phyloP scores from a whole-genome alignment of 2,888 invertebrate species.

The Rutpela maculata region DNA sequence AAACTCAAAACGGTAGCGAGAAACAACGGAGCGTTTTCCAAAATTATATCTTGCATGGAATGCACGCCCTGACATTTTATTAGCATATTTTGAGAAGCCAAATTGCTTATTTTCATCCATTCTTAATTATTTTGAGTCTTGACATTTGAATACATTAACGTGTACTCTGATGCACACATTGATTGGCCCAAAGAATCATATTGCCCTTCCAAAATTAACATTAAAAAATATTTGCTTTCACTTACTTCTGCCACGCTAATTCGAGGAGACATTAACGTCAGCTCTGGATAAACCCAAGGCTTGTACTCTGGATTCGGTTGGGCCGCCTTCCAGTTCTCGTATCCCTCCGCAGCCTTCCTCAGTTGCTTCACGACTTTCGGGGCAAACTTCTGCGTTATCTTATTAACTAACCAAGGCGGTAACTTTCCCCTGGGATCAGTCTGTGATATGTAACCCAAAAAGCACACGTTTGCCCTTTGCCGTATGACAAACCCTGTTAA shows the following conservation, averaged over 20 bases:
- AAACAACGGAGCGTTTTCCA: too few relatives aligned
- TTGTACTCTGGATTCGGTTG: slow-evolving; percentile 85
- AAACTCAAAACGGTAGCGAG: too few relatives aligned
- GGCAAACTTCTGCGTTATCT: slow-evolving; percentile 89
- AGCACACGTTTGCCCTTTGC: slow-evolving; percentile 79
- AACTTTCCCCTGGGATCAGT: slow-evolving; percentile 92
- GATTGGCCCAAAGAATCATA: too few relatives aligned
- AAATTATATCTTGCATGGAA: too few relatives aligned
- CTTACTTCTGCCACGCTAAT: slow-evolving; percentile 84
- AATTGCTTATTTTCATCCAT: too few relatives aligned
- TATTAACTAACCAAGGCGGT: slow-evolving; percentile 94
- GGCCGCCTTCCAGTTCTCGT: slow-evolving; percentile 87
- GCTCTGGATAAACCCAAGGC: slow-evolving; percentile 93
- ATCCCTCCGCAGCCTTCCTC: slow-evolving; percentile 88
- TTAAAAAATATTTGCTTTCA: too few relatives aligned
- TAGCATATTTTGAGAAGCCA: too few relatives aligned
- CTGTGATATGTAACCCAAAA: slow-evolving; percentile 91
- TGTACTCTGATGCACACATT: too few relatives aligned
- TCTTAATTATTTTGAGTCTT: too few relatives aligned
- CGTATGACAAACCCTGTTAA: slow-evolving; percentile 83
- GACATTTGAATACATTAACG: too few relatives aligned
- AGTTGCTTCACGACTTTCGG: slow-evolving; percentile 90
- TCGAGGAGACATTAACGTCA: slow-evolving; percentile 82
- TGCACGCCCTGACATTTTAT: too few relatives aligned
- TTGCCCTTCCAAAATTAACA: too few relatives aligned